Evolutionary conservation across 2,113 vertebrate genomes (phyloP), one percentile per base, ranked within the genome.

Genomic region (Chlorocebus sabaeus): DNA sequence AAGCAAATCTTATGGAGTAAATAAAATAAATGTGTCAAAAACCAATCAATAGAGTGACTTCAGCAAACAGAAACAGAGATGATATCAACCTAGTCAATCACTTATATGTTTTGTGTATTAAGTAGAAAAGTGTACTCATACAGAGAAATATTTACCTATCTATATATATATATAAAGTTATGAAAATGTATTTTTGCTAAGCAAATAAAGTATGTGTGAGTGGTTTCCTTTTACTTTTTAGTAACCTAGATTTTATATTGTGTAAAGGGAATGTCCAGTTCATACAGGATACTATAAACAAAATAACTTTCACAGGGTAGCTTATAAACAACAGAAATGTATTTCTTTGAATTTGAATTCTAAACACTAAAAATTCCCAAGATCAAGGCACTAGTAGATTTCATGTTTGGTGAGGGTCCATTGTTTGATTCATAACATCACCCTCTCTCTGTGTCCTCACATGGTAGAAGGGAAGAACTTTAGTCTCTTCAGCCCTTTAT

Each of bases 11-110:
- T 40, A 79, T 35, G 0, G 32, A 85, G 12, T 52, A 97, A 87
- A 94, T 78, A 35, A 86, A 89, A 87, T 32, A 83, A 87, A 14
- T 94, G 85, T 95, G 27, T 79, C 83, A 86, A 87, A 96, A 81
- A 18, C 0, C 17, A 90, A 92, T 80, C 35, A 95, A 92, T 85
- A 85, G 30, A 73, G 2, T 91, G 16, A 95, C 9, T 68, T 85
- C 45, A 87, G 20, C 40, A 95, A 96, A 64, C 27, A 64, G 25
- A 64, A 96, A 79, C 9, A 78, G 45, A 72, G 10, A 79, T 52
- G 50, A 57, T 84, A 88, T 64, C 40, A 96, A 92, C 11, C 18
- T 59, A 67, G 6, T 67, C 32, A 87, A 80, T 57, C 27, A 89
- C 14, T 16, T 32, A 48, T 2, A 38, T 48, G 1, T 23, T 75